Evolutionary conservation across 1,140 invertebrate species (phyloP), one percentile per base, ranked within the genome.

Genomic region (Metaphire vulgaris): DNA sequence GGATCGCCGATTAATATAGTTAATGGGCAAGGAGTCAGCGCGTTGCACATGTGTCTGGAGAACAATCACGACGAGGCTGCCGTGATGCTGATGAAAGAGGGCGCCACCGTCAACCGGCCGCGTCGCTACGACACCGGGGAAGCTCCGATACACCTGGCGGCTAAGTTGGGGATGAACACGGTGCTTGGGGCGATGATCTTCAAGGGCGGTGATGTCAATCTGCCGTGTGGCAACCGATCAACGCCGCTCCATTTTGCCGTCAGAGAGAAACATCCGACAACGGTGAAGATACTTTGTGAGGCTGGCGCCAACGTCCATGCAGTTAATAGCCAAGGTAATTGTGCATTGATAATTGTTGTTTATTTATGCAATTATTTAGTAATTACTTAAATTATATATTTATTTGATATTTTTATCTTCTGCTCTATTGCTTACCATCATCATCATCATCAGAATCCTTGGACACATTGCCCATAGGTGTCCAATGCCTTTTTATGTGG

Each of bases 31-130:
- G 67, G 67, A 26, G 14, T 31, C n/a, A 26, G n/a, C 6, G n/a
- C 67, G 6, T 26, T 69, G 67, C 67, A 69, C 30, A 26, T 69
- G 30, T 28, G n/a, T 28, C 30, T 69, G 2, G 67, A 69, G 67
- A 31, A 26, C 12, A 31, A 31, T 26, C 30, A 69, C 26, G 67
- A 69, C 28, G 67, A 2, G 6, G 67, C 67, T 14, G 67, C 67
- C 30, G 28, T 69, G 67, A 28, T 28, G n/a, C 30, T 69, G 6
- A 31, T 69, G 6, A 69, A 26, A 69, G 67, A 69, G 30, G 67
- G 67, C 28, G 67, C 67, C 67, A 69, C 67, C 2, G 30, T 69
- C 67, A 69, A 69, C 30, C 67, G 67, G n/a, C 67, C 67, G n/a
- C 30, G n/a, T 31, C n/a, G 30, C n/a, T 69, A 69, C 26, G n/a